These are phyloP conservation scores for Drosophila simulans DNA, from an alignment of 1,140 invertebrate species.

Conservation along the genomic window DNA sequence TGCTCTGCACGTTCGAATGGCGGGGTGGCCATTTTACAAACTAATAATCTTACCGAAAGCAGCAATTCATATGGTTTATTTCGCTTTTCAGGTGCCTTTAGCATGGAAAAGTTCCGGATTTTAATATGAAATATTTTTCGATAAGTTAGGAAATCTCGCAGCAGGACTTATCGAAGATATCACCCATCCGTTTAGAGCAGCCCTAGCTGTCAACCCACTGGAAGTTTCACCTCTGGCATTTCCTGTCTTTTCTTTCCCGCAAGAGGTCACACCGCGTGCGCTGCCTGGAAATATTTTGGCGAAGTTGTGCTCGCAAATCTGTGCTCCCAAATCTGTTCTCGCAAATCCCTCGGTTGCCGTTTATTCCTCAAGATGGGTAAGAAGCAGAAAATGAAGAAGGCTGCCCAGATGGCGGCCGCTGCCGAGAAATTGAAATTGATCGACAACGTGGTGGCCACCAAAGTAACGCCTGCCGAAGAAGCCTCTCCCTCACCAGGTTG, in stretches of 20 bases:
- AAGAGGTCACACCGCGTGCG: background rate
- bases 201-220: background rate
- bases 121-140: too few relatives aligned
- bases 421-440: too few relatives aligned
- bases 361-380: constrained; percentile 50
- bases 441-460: background rate
- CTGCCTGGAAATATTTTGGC: background rate
- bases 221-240: background rate
- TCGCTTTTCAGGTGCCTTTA: background rate
- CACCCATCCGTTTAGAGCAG: background rate
- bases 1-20: background rate
- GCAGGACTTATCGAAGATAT: background rate
- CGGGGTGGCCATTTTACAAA: background rate
- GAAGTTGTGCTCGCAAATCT: background rate
- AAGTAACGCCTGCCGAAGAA: background rate
- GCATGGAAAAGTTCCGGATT: background rate
- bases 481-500: background rate
- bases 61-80: constrained; percentile 25
- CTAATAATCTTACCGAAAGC: constrained; percentile 28
- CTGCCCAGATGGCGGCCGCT: constrained; percentile 6
- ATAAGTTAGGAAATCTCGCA: background rate
- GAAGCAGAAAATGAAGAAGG: constrained; percentile 57
- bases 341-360: background rate
- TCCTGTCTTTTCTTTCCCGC: background rate
- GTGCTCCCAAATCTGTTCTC: background rate